Base-by-base conservation (phyloP, 2,113 vertebrate genomes). In the Centrocercus urophasianus region DNA sequence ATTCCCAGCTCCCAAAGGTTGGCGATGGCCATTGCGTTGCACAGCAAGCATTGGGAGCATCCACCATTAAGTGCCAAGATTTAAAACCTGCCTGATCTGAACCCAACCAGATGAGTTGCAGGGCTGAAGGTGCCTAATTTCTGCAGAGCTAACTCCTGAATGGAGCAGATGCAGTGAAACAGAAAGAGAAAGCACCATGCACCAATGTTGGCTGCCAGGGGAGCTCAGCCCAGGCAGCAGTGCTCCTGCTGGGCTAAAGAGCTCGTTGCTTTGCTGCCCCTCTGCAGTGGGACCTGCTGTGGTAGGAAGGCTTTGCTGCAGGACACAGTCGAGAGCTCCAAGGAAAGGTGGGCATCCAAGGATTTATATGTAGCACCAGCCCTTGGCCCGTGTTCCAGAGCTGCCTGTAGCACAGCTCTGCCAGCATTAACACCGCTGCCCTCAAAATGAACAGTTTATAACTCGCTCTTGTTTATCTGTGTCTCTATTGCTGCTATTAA, bases 401-500 rank as follows among this genome's bases (percentile, higher is more conserved):
- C 82, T 72, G 60, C 24, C 88, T 75, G 82, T 48, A 42, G 63
- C 52, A 67, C 24, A 13, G 54, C 57, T 20, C 42, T n/a, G 75
- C 67, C 60, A 15, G 73, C 54, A 52, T 36, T 60, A 95, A 91
- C 94, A 94, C 66, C 1, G 4, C 8, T 12, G 89, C 88, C 94
- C 95, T 96, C 93, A 83, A 82, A 95, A 96, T 40, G 92, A 96
- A 87, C 81, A 83, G 94, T 95, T 96, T 93, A 84, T 90, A 94
- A 94, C 93, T 96, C 1, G 34, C 88, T 96, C 93, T 86, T 97
- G 95, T 97, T 97, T 96, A 97, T 95, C 94, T 91, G 85, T 79
- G 79, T 93, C 93, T 97, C 95, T 91, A 71, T 93, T 95, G 96
- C 92, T 89, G 91, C 86, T 84, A 74, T 97, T 97, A 96, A 97